Conservation (phyloP, 2,888 invertebrate genomes). For the Leptopilina myrica region DNA sequence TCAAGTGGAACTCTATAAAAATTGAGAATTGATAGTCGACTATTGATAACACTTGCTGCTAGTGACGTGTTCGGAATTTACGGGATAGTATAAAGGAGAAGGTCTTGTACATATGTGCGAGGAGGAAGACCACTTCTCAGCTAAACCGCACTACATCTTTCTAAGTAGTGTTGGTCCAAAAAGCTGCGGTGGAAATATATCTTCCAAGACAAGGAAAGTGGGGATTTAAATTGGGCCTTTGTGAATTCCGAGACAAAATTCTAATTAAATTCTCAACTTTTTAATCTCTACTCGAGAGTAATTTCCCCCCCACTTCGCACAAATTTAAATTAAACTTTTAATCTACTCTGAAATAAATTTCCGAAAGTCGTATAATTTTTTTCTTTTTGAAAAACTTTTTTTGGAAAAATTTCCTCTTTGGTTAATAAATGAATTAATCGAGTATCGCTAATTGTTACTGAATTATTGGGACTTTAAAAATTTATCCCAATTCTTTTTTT, state of each 20-base stretch:
- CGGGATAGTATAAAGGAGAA: slow-evolving; percentile 7
- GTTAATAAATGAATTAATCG: too few species aligned
- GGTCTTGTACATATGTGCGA: neutral
- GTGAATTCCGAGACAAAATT: slow-evolving; percentile 15
- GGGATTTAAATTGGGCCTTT: slow-evolving; percentile 28
- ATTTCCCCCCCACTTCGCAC: neutral
- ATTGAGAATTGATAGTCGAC: slow-evolving; percentile 36
- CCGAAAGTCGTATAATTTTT: too few species aligned
- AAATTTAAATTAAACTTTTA: neutral
- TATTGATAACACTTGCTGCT: slow-evolving; percentile 30
- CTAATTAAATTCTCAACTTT: slow-evolving; percentile 3
- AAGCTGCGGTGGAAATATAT: slow-evolving; percentile 9
- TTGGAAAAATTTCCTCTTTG: too few species aligned
- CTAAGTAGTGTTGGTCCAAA: neutral
- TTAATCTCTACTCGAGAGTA: neutral
- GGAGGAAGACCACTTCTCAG: slow-evolving; percentile 26
- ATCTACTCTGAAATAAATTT: neutral
- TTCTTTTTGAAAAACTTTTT: too few species aligned
- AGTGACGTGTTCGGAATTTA: slow-evolving; percentile 21
- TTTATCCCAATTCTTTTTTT: too few species aligned
- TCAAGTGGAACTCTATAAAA: slow-evolving; percentile 1
- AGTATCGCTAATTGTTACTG: too few species aligned
- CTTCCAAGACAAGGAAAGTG: neutral
- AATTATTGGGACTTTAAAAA: too few species aligned
- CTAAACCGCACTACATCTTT: slow-evolving; percentile 22